Percentiles rank a stretch among this genome's conserved stretches.
These are phyloP conservation scores for Tiliacea aurago DNA, from an alignment of 2,888 invertebrate species.

Conservation along the genomic window DNA sequence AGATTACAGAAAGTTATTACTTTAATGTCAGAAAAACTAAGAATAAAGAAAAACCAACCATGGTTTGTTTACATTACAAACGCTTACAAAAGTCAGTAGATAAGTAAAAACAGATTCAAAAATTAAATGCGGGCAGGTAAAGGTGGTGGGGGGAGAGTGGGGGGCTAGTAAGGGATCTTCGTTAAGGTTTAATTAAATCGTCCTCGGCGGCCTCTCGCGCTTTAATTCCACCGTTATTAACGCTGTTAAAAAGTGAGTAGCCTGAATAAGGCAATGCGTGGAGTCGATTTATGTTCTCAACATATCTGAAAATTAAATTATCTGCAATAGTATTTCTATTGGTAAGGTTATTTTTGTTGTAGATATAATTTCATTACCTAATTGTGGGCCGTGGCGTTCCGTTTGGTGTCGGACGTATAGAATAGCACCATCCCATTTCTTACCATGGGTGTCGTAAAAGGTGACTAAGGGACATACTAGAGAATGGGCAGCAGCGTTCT, in stretches of 20 bases:
- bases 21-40: not conserved
- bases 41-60: conserved; percentile 15
- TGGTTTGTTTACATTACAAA: conserved; percentile 43
- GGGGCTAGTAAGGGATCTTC: conserved; percentile 79
- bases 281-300: conserved; percentile 60
- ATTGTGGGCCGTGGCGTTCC: too few species aligned
- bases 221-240: conserved; percentile 91
- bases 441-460: too few species aligned
- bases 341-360: not conserved
- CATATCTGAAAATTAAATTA: not conserved
- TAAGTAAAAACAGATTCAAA: conserved; percentile 78
- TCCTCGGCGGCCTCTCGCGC: conserved; percentile 89
- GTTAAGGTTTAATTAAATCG: conserved; percentile 91
- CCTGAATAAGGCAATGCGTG: conserved; percentile 66
- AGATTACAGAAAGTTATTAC: not conserved
- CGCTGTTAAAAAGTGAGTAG: conserved; percentile 90
- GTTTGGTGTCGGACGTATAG: too few species aligned
- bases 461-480: too few species aligned
- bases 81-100: conserved; percentile 53
- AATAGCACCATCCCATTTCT: too few species aligned
- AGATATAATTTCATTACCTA: too few species aligned
- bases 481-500: too few species aligned
- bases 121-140: conserved; percentile 86
- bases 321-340: not conserved
- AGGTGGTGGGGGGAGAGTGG: conserved; percentile 60